Evolutionary conservation across 2,113 vertebrate genomes (phyloP).

Genomic region (Laticauda colubrina): DNA sequence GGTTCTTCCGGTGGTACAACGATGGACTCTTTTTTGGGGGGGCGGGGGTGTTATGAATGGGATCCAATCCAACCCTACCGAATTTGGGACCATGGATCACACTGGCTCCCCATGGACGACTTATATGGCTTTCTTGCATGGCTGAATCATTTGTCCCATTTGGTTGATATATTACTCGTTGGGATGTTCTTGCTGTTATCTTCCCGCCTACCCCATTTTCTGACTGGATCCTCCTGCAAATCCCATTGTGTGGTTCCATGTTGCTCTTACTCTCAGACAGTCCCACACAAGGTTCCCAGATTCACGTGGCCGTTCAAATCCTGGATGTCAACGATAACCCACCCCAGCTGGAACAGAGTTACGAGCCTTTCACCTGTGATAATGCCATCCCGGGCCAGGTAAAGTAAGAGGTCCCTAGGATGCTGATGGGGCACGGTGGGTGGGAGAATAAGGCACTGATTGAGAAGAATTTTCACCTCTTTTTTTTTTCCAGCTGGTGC

Average conservation of each 20-base stretch:
- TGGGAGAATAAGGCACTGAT: no score
- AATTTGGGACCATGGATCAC: background rate
- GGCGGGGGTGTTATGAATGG: background rate
- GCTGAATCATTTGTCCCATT: background rate
- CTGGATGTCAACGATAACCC: conserved; percentile 89
- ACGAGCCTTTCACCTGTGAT: conserved; percentile 84
- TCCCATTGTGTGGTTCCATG: background rate
- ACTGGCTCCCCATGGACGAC: background rate
- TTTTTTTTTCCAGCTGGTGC: conserved; percentile 79
- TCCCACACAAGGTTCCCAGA: conserved; percentile 81
- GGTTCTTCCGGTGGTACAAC: background rate
- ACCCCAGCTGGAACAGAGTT: conserved; percentile 82
- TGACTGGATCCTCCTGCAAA: background rate
- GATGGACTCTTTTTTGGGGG: background rate
- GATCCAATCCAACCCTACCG: background rate
- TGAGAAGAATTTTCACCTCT: background rate
- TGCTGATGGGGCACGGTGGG: background rate
- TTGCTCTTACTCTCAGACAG: conserved; percentile 77
- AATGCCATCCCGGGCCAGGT: conserved; percentile 80
- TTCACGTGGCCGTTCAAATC: conserved; percentile 80
- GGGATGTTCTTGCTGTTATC: background rate
- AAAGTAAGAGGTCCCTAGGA: conserved; percentile 65
- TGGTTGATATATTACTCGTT: background rate
- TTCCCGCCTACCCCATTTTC: background rate
- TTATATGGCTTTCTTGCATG: background rate